These are phyloP conservation scores for Elmis aenea DNA, from an alignment of 2,888 invertebrate genomes.

Conservation along the genomic window DNA sequence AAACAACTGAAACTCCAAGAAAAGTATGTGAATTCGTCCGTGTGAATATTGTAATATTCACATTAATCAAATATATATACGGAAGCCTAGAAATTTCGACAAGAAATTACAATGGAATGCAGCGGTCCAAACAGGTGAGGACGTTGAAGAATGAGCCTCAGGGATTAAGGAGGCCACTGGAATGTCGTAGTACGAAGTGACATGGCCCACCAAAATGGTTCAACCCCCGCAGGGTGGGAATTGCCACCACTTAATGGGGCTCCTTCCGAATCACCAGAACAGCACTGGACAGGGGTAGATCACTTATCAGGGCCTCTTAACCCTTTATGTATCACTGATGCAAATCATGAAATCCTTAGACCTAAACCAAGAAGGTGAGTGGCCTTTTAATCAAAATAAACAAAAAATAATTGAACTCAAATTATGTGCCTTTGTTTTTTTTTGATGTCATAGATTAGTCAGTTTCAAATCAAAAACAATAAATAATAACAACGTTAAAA, in stretches of 20 bases:
- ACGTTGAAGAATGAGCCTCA: constrained; percentile 23
- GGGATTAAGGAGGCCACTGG: constrained; percentile 24
- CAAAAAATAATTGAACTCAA: constrained; percentile 4
- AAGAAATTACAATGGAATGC: constrained; percentile 23
- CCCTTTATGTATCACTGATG: constrained; percentile 63
- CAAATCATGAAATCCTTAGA: constrained; percentile 78
- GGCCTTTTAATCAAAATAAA: constrained; percentile 3
- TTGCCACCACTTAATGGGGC: constrained; percentile 33
- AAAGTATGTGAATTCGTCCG: too few relatives aligned
- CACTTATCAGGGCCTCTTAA: constrained; percentile 59
- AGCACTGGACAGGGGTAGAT: constrained; percentile 51
- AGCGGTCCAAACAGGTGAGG: constrained; percentile 21
- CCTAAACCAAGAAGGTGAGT: constrained; percentile 79
- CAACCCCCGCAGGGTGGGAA: constrained; percentile 39
- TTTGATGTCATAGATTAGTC: too few relatives aligned
- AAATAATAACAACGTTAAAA: too few relatives aligned
- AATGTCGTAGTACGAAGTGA: constrained; percentile 24
- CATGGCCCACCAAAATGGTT: constrained; percentile 37
- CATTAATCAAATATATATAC: too few relatives aligned
- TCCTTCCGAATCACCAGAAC: constrained; percentile 32
- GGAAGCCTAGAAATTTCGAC: too few relatives aligned
- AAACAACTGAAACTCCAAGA: too few relatives aligned
- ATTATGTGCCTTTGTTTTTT: too few relatives aligned
- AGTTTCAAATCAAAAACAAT: too few relatives aligned
- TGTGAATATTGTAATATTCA: too few relatives aligned